Conservation (phyloP, 2,797 vertebrate species). For the Poecilia velifera region DNA sequence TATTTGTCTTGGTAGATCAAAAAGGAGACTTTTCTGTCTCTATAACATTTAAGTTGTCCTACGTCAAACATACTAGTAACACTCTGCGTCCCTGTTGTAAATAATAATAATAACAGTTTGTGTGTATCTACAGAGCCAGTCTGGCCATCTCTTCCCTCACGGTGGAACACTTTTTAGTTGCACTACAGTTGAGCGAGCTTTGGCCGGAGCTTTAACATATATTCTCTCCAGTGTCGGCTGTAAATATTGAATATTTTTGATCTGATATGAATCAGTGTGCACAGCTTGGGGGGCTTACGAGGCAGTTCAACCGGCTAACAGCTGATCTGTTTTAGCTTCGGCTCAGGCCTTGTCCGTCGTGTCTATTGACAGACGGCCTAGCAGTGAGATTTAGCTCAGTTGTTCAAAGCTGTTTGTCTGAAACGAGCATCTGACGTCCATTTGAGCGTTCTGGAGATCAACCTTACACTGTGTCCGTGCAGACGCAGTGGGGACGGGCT, state of each 20-base stretch:
- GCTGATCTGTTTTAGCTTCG: background rate
- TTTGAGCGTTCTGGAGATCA: conserved; percentile 31
- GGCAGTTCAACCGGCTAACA: background rate
- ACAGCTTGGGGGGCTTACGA: background rate
- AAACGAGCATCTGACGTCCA: conserved; percentile 19
- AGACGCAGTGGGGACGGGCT: conserved; percentile 7
- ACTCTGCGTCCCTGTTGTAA: conserved; percentile 3
- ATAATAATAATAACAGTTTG: background rate
- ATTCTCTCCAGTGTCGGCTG: background rate
- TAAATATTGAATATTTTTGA: background rate
- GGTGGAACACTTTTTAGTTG: background rate
- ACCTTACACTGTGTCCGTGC: background rate
- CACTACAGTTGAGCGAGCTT: background rate
- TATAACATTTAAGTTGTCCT: background rate
- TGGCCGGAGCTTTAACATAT: background rate
- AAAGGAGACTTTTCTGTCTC: background rate
- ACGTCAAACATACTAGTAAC: conserved; percentile 1
- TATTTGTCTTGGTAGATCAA: background rate
- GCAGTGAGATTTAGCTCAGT: conserved; percentile 1
- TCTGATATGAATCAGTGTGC: background rate
- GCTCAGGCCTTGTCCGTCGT: conserved; percentile 7
- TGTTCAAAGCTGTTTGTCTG: conserved; percentile 20
- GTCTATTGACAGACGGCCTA: conserved; percentile 21
- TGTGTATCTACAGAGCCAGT: background rate
- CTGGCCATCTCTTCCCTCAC: background rate